These are phyloP conservation scores for Polylopha cassiicola DNA, from an alignment of 2,888 invertebrate genomes.

Conservation along the genomic window DNA sequence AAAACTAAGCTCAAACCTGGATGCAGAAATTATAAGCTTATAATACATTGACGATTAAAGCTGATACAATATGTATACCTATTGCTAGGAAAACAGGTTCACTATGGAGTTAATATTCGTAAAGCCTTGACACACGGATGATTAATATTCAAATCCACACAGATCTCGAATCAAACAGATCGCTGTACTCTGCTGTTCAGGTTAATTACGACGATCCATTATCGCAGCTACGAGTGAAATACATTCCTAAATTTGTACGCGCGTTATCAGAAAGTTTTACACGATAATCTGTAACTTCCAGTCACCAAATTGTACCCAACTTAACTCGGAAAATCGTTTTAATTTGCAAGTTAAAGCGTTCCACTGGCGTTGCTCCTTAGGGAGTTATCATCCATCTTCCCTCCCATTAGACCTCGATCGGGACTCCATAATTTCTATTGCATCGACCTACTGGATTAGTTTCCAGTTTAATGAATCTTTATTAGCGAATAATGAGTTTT, in stretches of 20 bases:
- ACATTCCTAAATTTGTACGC: slow-evolving; percentile 11
- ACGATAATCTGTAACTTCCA: slow-evolving; percentile 19
- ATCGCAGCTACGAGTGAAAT: slow-evolving; percentile 12
- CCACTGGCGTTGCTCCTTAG: slow-evolving; percentile 24
- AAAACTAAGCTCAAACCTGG: no score
- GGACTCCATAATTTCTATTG: slow-evolving; percentile 15
- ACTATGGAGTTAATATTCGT: no score
- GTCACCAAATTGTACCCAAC: slow-evolving; percentile 13
- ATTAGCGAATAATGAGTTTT: slow-evolving; percentile 17
- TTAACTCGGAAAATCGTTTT: slow-evolving; percentile 21
- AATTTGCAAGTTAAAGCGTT: slow-evolving; percentile 30
- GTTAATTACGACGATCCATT: slow-evolving; percentile 9
- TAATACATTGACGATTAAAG: no score
- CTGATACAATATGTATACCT: no score
- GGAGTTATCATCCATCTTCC: slow-evolving; percentile 21
- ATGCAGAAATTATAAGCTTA: no score
- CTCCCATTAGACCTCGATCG: slow-evolving; percentile 19
- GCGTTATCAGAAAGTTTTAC: slow-evolving; percentile 20
- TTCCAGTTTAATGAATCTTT: slow-evolving; percentile 16
- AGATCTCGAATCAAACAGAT: neutral
- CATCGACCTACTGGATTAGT: slow-evolving; percentile 13
- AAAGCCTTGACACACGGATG: no score
- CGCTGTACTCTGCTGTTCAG: neutral
- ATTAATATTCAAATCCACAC: neutral
- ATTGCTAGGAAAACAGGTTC: no score